These are phyloP conservation scores for Rhinoraja longicauda DNA, from an alignment of 2,797 vertebrate genomes.

Conservation along the genomic window DNA sequence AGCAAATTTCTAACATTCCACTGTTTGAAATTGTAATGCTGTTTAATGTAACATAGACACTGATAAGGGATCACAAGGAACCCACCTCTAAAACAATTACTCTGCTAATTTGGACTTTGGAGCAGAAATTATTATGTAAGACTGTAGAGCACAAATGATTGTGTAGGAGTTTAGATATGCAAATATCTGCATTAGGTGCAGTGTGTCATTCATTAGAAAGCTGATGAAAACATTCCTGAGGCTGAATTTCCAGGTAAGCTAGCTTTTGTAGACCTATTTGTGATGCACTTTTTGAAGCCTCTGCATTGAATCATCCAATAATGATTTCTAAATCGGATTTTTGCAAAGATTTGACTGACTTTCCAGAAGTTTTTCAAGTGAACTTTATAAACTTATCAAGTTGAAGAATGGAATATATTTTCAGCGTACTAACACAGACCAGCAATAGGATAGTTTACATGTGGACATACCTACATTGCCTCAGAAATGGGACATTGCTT, in stretches of 20 bases:
- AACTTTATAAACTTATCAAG: not conserved
- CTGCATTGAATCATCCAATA: not conserved
- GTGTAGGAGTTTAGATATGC: conserved; percentile 6
- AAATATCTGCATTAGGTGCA: conserved; percentile 25
- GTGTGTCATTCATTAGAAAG: conserved; percentile 17
- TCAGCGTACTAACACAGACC: not conserved
- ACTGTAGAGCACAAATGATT: conserved; percentile 2
- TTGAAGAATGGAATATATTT: not conserved
- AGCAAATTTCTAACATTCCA: not conserved
- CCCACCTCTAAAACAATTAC: not conserved
- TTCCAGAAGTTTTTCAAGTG: not conserved
- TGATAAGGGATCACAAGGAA: conserved; percentile 19
- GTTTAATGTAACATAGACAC: not conserved
- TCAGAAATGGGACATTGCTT: not conserved
- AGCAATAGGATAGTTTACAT: not conserved
- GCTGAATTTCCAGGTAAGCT: not conserved
- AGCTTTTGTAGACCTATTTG: not conserved
- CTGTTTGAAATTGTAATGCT: conserved; percentile 22
- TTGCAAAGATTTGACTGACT: not conserved
- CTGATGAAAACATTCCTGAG: not conserved
- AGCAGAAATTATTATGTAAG: not conserved
- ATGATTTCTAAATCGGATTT: too few relatives aligned
- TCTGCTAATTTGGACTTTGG: not conserved
- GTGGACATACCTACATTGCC: not conserved
- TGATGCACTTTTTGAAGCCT: not conserved